phyloP scores from a whole-genome alignment of 1,140 invertebrate genomes.

The Riptortus pedestris region DNA sequence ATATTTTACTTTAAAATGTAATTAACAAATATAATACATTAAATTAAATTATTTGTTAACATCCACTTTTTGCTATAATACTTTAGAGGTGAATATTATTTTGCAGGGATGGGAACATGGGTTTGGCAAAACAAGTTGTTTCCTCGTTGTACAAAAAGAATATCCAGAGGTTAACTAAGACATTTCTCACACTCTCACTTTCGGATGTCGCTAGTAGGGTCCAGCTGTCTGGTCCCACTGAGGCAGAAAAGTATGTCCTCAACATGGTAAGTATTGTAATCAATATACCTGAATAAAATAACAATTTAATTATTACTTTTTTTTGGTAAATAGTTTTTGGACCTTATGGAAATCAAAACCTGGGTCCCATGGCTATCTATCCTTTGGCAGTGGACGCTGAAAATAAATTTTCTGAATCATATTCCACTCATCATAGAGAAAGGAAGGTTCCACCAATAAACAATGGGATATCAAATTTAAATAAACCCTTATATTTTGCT shows the following conservation, averaged over 20 bases:
- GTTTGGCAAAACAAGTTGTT: conserved; percentile 72
- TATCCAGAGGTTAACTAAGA: conserved; percentile 93
- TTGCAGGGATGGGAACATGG: conserved; percentile 68
- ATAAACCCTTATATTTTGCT: too few species aligned
- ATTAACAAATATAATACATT: too few species aligned
- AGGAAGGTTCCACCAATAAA: too few species aligned
- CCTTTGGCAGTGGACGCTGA: too few species aligned
- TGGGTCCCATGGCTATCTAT: not conserved
- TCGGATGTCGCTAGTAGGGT: conserved; percentile 87
- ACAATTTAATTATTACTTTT: conserved; percentile 3
- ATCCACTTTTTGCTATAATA: too few species aligned
- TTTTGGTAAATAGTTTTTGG: not conserved
- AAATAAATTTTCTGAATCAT: too few species aligned
- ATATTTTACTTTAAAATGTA: too few species aligned
- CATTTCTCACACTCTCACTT: conserved; percentile 88
- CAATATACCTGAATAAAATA: not conserved
- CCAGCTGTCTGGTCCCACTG: conserved; percentile 64
- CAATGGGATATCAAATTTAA: too few species aligned
- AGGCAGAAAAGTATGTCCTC: conserved; percentile 89
- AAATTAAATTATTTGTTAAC: too few species aligned
- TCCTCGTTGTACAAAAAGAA: conserved; percentile 89
- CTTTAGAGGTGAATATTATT: too few species aligned
- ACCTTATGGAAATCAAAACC: not conserved
- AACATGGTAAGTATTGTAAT: conserved; percentile 65
- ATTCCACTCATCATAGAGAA: too few species aligned